Conservation (phyloP, 1,140 invertebrate genomes). For the Eueides isabella region DNA sequence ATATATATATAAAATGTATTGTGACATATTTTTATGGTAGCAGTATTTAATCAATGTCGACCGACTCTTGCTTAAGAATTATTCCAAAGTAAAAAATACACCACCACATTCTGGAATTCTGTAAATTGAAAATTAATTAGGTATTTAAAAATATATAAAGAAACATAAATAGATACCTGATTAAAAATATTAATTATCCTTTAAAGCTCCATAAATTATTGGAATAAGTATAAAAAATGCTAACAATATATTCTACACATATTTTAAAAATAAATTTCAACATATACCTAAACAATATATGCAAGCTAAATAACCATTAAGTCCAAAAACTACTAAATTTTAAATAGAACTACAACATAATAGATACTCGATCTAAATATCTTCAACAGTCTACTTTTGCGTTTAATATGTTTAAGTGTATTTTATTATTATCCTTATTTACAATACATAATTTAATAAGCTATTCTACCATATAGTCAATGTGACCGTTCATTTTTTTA, state of each 20-base stretch:
- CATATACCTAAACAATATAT: not conserved
- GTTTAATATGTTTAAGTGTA: not conserved
- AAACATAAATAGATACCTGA: not conserved
- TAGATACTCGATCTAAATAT: not conserved
- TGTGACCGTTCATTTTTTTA: not conserved
- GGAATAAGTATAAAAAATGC: not conserved
- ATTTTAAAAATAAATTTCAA: not conserved
- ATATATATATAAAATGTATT: not conserved
- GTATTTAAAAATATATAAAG: constrained; percentile 17
- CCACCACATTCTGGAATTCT: constrained; percentile 75
- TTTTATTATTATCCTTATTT: not conserved
- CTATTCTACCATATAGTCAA: not conserved
- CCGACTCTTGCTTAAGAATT: constrained; percentile 40
- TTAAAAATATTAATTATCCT: not conserved
- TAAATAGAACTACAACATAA: not conserved
- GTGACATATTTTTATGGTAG: not conserved
- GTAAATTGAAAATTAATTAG: constrained; percentile 52
- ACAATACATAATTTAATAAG: not conserved
- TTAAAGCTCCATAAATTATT: constrained; percentile 1
- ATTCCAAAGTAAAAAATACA: constrained; percentile 74
- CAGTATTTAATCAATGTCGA: not conserved
- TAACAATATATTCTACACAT: not conserved
- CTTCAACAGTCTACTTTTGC: not conserved
- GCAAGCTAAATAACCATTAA: not conserved
- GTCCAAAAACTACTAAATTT: not conserved